Evolutionary conservation across 2,797 vertebrate species (phyloP).

Genomic region (Rhinichthys osculus): DNA sequence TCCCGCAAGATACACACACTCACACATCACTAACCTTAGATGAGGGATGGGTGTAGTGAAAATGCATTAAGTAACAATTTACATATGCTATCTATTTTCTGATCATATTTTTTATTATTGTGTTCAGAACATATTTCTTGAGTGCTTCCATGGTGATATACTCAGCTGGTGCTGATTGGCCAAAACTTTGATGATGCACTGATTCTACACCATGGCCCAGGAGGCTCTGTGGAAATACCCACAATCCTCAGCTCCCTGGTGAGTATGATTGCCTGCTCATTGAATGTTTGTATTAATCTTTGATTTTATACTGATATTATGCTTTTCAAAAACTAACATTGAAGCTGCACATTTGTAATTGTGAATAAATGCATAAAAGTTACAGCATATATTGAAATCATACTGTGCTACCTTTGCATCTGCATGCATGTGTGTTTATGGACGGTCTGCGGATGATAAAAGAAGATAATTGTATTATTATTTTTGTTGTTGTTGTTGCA

Average conservation of each 20-base stretch:
- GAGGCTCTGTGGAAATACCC: slow-evolving; percentile 56
- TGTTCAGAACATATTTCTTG: background rate
- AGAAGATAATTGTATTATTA: background rate
- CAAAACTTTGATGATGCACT: slow-evolving; percentile 33
- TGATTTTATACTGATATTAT: slow-evolving; percentile 1
- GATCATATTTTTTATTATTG: background rate
- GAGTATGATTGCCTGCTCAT: slow-evolving; percentile 34
- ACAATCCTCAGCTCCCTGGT: slow-evolving; percentile 59
- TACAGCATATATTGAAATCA: background rate
- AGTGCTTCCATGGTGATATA: slow-evolving; percentile 14
- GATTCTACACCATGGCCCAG: slow-evolving; percentile 56
- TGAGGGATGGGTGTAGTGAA: background rate
- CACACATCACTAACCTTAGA: slow-evolving; percentile 12
- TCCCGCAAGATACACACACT: slow-evolving; percentile 10
- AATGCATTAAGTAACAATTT: background rate
- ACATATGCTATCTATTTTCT: background rate
- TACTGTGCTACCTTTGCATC: background rate
- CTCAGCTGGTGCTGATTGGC: slow-evolving; percentile 5
- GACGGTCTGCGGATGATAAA: background rate
- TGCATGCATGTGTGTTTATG: background rate
- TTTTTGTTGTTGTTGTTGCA: background rate
- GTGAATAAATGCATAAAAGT: background rate
- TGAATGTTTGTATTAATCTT: slow-evolving; percentile 10
- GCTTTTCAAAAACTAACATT: background rate
- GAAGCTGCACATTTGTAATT: background rate